Conservation (phyloP, 2,113 vertebrate genomes). For the Lates calcarifer region DNA sequence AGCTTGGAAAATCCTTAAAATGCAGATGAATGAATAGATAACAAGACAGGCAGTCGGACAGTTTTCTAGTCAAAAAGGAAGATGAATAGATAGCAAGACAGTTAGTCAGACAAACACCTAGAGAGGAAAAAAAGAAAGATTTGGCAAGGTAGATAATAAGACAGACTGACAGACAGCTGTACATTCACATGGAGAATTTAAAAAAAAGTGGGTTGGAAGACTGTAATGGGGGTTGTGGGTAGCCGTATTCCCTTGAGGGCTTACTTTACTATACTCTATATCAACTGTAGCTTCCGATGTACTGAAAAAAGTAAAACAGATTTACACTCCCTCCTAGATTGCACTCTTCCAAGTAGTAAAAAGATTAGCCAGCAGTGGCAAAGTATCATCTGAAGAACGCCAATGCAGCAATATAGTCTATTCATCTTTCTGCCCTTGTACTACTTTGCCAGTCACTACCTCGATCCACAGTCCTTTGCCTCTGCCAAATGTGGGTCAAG, state of each 20-base stretch:
- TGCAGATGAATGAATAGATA: neutral
- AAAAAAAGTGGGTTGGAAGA: neutral
- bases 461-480: slow-evolving; percentile 8
- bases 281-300: slow-evolving; percentile 44
- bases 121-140: neutral
- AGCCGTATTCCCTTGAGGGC: neutral
- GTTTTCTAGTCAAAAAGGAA: neutral
- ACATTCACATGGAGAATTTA: neutral
- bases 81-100: neutral
- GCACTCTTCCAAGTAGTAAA: slow-evolving; percentile 51
- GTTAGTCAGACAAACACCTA: no score
- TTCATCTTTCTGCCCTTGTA: slow-evolving; percentile 36
- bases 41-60: neutral
- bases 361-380: slow-evolving; percentile 59
- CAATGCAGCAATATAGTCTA: slow-evolving; percentile 44
- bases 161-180: neutral
- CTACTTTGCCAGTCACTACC: slow-evolving; percentile 52
- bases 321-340: slow-evolving; percentile 55
- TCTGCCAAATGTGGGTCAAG: slow-evolving; percentile 61
- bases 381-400: slow-evolving; percentile 52
- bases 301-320: slow-evolving; percentile 58
- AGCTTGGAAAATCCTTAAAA: neutral
- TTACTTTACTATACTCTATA: slow-evolving; percentile 46
- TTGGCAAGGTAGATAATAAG: no score
- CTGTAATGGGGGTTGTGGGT: neutral